Evolutionary conservation across 2,797 vertebrate species (phyloP), one percentile per base, ranked within the genome.

Genomic region (Harpagifer antarcticus): DNA sequence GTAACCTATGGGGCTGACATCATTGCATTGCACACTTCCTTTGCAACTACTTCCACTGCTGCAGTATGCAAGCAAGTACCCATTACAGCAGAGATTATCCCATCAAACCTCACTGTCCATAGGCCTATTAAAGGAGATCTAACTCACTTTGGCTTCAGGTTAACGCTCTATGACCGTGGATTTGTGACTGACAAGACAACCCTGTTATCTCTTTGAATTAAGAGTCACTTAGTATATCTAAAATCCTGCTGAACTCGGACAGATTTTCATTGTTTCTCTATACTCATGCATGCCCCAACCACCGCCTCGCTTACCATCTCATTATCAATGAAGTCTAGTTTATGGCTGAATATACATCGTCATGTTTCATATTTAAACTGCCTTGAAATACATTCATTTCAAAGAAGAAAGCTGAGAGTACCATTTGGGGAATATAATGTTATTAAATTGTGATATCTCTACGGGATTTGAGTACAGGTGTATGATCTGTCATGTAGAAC

Each of bases 341-440:
- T 73, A 60, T 20, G 16, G 31, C 44, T 50, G 44, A n/a, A 9
- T 17, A 33, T 19, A 55, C 13, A 77, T 9, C 62, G 19, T 52
- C 27, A 59, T 37, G 27, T 59, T 68, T 74, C 48, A 44, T 20
- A 53, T 80, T 14, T 74, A 76, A 78, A 83, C 67, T 66, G 45
- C 19, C 55, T 31, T 45, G n/a, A 52, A 64, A 70, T 55, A 7
- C 60, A 61, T 47, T 62, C 37, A 72, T 60, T 44, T 43, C 45
- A 60, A 64, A 71, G 48, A 56, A 9, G 8, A 4, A n/a, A 76
- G 63, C 53, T 48, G 49, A 42, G 37, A 27, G 42, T 64, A 69
- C 67, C 62, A 72, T 78, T 52, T 71, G 47, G 23, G 45, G 45
- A 72, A 82, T 68, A 72, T 43, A 5, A 9, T 56, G 55, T 74